Evolutionary conservation across 2,113 vertebrate species (phyloP).

Genomic region (Aegotheles bennettii): DNA sequence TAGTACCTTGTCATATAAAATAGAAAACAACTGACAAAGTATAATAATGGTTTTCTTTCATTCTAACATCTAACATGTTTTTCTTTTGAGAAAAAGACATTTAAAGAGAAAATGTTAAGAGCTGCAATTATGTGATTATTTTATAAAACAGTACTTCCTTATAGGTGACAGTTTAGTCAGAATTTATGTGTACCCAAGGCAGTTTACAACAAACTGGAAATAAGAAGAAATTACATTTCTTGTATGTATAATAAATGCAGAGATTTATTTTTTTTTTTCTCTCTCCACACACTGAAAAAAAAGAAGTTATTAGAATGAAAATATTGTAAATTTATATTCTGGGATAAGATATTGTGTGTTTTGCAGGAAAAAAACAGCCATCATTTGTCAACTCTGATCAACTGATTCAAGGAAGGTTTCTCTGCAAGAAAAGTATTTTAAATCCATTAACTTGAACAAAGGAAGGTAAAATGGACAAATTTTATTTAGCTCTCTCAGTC

Average conservation of each 20-base stretch:
- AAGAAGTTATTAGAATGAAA: neutral
- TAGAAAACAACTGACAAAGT: conserved; percentile 43
- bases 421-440: neutral
- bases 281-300: neutral
- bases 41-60: conserved; percentile 57
- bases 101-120: conserved; percentile 46
- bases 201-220: neutral
- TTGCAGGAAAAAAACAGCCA: neutral
- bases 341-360: neutral
- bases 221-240: neutral
- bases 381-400: neutral
- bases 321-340: neutral
- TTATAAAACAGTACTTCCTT: conserved; percentile 7
- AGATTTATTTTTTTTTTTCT: neutral
- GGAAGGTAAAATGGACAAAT: neutral
- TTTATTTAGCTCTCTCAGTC: neutral
- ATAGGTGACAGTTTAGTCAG: neutral
- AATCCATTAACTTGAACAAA: neutral
- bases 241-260: neutral
- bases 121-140: conserved; percentile 55
- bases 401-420: neutral
- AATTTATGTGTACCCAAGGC: neutral
- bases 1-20: conserved; percentile 13
- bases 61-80: conserved; percentile 44
- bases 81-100: conserved; percentile 48